Evolutionary conservation across 2,888 invertebrate genomes (phyloP), one percentile per base, ranked within the genome.

Genomic region (Leptura quadrifasciata): DNA sequence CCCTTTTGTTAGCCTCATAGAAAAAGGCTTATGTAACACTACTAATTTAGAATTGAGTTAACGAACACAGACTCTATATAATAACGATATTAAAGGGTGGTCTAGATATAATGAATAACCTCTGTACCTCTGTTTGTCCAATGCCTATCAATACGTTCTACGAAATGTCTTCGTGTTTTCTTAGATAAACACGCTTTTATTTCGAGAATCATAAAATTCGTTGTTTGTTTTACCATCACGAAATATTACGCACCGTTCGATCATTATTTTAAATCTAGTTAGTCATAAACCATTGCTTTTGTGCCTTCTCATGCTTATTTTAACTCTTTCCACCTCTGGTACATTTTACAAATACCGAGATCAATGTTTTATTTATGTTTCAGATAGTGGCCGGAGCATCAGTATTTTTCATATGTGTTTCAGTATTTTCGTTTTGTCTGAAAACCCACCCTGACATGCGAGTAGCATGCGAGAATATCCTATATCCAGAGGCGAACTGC

Each of bases 381-480:
- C 93, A 97, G 97, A 93, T 96, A 88, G 95, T 98, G 88, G 97
- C 97, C 82, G 95, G 95, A 77, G 93, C 96, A 85, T 97, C 98
- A 12, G 96, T 98, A 78, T 97, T 98, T 92, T 98, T 98, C 93
- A 98, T 98, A 90, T 96, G 97, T 91, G 94, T 97, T 82, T 98
- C 98, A 86, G 98, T 98, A 83, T 93, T 98, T 85, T 96, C 96
- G 80, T 98, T 98, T 92, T 98, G 98, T 90, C 92, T 98, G 89
- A 98, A 98, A 91, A 98, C 98, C 0, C 97, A 97, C 88, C 97
- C 97, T 0, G 96, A 95, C 85, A 93, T 96, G 85, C 91, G 96
- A 61, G 94, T 95, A 77, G 74, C 81, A 63, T 78, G 86, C 68
- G 81, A 84, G 61, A 84, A 83, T 35, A 67, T 76, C 27, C 73